These are phyloP conservation scores for Gymnorhina tibicen DNA, from an alignment of 2,113 vertebrate species.

Conservation along the genomic window DNA sequence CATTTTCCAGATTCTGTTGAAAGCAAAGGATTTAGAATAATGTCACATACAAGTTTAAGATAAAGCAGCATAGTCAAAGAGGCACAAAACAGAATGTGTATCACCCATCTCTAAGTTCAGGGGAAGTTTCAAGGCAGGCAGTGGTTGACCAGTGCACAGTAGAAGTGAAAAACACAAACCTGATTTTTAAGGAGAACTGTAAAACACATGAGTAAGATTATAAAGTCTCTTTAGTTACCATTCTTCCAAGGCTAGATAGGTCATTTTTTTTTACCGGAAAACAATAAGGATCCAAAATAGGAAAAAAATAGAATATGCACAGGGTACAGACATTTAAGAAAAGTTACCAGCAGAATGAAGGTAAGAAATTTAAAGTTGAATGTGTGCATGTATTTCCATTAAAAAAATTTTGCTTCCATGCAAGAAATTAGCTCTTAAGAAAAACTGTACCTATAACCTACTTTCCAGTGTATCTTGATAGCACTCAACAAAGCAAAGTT, in stretches of 20 bases:
- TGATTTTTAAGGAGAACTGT: not conserved
- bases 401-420: not conserved
- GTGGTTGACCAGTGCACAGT: not conserved
- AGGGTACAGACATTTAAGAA: not conserved
- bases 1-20: slow-evolving; percentile 74
- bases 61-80: not conserved
- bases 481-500: slow-evolving; percentile 83
- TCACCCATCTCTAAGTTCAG: not conserved
- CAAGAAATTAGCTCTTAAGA: not conserved
- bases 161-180: not conserved
- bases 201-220: not conserved
- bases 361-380: not conserved
- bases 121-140: not conserved
- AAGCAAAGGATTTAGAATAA: not conserved
- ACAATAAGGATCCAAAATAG: not conserved
- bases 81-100: not conserved
- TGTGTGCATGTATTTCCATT: not conserved
- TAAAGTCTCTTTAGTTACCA: not conserved
- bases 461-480: slow-evolving; percentile 84
- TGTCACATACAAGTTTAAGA: not conserved
- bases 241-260: not conserved
- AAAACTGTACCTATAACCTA: slow-evolving; percentile 24
- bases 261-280: not conserved
- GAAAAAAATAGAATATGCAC: not conserved
- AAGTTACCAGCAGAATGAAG: not conserved